Conservation (phyloP, 2,113 vertebrate genomes). For the Lathamus discolor region DNA sequence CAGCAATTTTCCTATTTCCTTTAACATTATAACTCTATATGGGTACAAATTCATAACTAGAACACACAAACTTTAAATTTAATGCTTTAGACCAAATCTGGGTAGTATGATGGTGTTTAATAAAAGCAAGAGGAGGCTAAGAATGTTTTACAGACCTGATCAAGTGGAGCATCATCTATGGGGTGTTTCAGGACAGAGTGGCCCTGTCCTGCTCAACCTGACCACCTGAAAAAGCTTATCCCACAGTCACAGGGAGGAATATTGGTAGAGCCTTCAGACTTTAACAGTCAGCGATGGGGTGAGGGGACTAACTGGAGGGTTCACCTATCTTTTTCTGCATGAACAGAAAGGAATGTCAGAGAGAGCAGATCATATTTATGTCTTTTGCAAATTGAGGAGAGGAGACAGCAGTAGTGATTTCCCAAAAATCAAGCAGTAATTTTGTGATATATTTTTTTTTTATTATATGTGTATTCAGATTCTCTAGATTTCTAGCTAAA, state of each 20-base stretch:
- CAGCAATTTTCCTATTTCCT: background rate
- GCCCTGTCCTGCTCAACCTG: background rate
- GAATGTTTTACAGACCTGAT: background rate
- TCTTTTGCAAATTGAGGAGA: background rate
- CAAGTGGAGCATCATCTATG: background rate
- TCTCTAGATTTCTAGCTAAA: slow-evolving; percentile 4
- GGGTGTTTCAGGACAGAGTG: background rate
- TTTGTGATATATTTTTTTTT: background rate
- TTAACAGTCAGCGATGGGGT: background rate
- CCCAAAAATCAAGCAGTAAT: background rate
- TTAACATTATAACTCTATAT: background rate
- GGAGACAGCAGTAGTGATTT: background rate
- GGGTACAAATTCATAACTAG: background rate
- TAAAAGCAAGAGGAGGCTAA: background rate
- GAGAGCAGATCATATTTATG: background rate
- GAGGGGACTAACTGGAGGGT: background rate
- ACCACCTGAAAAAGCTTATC: background rate
- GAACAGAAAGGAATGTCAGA: background rate
- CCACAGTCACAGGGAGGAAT: background rate
- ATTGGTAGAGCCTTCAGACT: background rate
- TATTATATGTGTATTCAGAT: background rate
- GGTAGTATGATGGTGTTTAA: background rate
- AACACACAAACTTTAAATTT: slow-evolving; percentile 1
- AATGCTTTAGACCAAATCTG: background rate
- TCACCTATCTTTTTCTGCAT: background rate